phyloP scores from a whole-genome alignment of 2,888 invertebrate species.

The Dolichomitus sp. region DNA sequence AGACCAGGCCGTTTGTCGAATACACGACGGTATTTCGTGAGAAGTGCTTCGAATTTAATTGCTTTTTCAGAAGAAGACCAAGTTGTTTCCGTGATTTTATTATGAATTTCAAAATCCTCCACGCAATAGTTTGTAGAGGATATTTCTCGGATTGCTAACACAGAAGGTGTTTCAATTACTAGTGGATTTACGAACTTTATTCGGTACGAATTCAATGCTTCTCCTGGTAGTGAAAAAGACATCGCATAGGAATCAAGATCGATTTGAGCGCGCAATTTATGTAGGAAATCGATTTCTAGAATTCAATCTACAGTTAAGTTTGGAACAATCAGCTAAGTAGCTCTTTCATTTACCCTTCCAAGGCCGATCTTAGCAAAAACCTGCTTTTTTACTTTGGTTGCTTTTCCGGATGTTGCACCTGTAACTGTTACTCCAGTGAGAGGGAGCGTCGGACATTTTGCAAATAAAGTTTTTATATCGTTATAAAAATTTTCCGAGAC shows the following conservation, averaged over 20 bases:
- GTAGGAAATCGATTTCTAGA: background rate
- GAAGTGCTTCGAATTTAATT: too few relatives aligned
- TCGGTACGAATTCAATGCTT: background rate
- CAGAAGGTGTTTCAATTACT: too few relatives aligned
- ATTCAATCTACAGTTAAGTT: background rate
- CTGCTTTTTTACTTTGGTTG: background rate
- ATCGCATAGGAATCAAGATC: slow-evolving; percentile 4
- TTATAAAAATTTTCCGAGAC: background rate
- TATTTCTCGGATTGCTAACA: background rate
- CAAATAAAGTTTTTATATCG: background rate
- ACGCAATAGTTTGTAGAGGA: too few relatives aligned
- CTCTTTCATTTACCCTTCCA: too few relatives aligned
- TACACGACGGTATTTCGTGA: background rate
- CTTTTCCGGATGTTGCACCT: slow-evolving; percentile 1
- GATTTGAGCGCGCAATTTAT: slow-evolving; percentile 15
- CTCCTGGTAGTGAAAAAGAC: background rate
- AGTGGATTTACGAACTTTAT: background rate
- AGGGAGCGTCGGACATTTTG: background rate
- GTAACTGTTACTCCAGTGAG: slow-evolving; percentile 4
- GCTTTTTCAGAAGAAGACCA: too few relatives aligned
- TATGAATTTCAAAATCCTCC: background rate
- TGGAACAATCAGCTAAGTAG: too few relatives aligned
- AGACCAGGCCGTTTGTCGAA: slow-evolving; percentile 2
- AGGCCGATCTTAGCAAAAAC: background rate
- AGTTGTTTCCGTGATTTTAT: background rate